Percentiles rank a stretch among this genome's conserved stretches.
These are phyloP conservation scores for human (Homo sapiens) DNA, from an alignment of 2,113 vertebrate genomes.

Conservation along the genomic window GRCh38 chr7:157168501-157169000, in stretches of 20 bases:
- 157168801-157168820: rapidly evolving
- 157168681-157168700: neutral
- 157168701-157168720: rapidly evolving
- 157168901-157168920: rapidly evolving
- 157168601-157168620: rapidly evolving
- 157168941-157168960: neutral
- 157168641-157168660: rapidly evolving
- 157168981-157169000: neutral
- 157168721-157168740: neutral
- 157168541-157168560: rapidly evolving
- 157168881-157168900: neutral
- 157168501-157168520: neutral
- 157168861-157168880: no score
- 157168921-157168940: neutral
- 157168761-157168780: neutral
- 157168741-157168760: rapidly evolving
- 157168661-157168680: rapidly evolving
- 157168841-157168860: neutral
- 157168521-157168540: neutral
- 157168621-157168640: rapidly evolving
- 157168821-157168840: neutral
- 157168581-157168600: rapidly evolving
- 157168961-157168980: neutral
- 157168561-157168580: rapidly evolving
- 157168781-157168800: rapidly evolving